Evolutionary conservation across 1,140 invertebrate species (phyloP), one percentile per base, ranked within the genome.

Genomic region (Eueides isabella): DNA sequence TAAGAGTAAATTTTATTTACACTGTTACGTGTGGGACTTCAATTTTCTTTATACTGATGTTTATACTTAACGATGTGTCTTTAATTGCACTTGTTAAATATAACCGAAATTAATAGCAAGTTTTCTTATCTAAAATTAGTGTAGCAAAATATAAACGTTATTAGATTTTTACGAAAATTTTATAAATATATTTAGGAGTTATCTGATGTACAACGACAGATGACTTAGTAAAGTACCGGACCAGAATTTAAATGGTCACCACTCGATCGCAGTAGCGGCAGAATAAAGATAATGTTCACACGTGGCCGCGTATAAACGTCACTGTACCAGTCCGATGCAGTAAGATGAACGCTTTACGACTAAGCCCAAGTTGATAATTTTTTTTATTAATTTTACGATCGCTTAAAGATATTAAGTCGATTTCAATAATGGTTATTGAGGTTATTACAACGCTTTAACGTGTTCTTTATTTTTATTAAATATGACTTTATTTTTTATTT

Each of bases 211-310:
- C 9, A 48, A 2, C 41, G 2, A 19, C 41, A 55, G 48, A 55
- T 11, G 23, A 55, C 19, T 11, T 12, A 55, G 48, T 55, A 23
- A 55, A 23, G 48, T 26, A 23, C 48, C 23, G 7, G n/a, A n/a
- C n/a, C 19, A 55, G 19, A 26, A 55, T 55, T 55, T 55, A 55
- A 55, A 55, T 55, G 82, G 82, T 73, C 78, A 79, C 79, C 80
- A 79, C 71, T 74, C 84, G 85, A 83, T 83, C 82, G 85, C 79
- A 85, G 87, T 89, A 87, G 89, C 84, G 75, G 44, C 87, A 83
- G 88, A 86, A 90, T 92, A 87, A 90, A 92, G 91, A 92, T 92
- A 91, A 92, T 89, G 82, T 89, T 92, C 86, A 87, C 91, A 92
- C 91, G 88, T 92, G 88, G 80, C 75, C 78, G 82, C 80, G 80